Conservation (phyloP, 2,113 vertebrate species). For the Nerophis lumbriciformis region DNA sequence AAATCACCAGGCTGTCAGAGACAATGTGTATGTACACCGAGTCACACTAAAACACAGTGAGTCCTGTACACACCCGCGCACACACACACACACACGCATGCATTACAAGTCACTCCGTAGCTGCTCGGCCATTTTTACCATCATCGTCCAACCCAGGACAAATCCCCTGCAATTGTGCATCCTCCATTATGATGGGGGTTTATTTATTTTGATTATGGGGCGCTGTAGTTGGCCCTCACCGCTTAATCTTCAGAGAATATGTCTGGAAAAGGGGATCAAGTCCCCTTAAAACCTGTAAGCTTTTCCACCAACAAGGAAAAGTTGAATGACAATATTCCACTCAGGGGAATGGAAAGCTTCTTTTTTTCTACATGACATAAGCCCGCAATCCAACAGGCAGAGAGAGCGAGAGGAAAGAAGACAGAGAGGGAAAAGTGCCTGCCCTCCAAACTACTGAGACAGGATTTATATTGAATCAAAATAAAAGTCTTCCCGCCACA, state of each 20-base stretch:
- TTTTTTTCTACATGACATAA: conserved; percentile 62
- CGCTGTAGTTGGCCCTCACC: conserved; percentile 64
- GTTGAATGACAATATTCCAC: conserved; percentile 62
- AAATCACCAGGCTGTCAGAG: conserved; percentile 30
- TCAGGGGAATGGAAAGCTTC: conserved; percentile 58
- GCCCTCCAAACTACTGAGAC: conserved; percentile 35
- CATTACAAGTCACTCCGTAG: conserved; percentile 24
- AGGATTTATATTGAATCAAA: conserved; percentile 65
- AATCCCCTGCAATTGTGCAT: conserved; percentile 59
- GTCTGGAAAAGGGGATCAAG: conserved; percentile 77
- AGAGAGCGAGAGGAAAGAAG: conserved; percentile 21
- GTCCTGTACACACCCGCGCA: conserved; percentile 9
- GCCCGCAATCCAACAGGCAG: conserved; percentile 37
- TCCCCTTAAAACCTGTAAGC: conserved; percentile 70
- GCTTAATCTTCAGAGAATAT: conserved; percentile 73
- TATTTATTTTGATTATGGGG: conserved; percentile 76
- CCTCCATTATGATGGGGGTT: conserved; percentile 57
- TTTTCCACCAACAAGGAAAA: conserved; percentile 58
- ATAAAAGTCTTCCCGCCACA: conserved; percentile 63
- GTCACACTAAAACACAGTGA: conserved; percentile 10
- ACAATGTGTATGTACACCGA: conserved; percentile 35
- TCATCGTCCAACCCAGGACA: conserved; percentile 50
- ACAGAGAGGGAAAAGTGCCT: conserved; percentile 21
- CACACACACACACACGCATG: background rate
- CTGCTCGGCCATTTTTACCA: conserved; percentile 35